Conservation (phyloP, 1,140 invertebrate genomes). For the Psix sp. region DNA sequence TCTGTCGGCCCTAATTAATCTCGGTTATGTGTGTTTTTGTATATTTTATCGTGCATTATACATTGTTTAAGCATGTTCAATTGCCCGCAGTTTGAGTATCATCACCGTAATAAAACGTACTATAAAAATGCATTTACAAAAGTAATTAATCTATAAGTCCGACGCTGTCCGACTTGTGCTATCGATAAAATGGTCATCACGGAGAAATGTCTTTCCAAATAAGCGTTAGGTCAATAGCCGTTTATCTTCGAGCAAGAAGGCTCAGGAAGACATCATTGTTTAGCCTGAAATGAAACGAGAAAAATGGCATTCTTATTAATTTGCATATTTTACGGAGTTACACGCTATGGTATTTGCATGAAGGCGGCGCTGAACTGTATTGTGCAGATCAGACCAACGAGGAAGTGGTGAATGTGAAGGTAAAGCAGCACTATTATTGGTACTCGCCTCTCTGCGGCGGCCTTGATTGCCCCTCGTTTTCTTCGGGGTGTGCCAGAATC, state of each 20-base stretch:
- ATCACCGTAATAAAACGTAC: slow-evolving; percentile 37
- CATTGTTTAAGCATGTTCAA: slow-evolving; percentile 43
- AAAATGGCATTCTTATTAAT: background rate
- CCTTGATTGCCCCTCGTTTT: slow-evolving; percentile 69
- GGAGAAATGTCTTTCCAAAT: slow-evolving; percentile 23
- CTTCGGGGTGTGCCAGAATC: slow-evolving; percentile 75
- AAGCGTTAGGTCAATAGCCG: slow-evolving; percentile 35
- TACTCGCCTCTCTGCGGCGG: slow-evolving; percentile 62
- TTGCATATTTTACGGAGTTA: too few relatives aligned
- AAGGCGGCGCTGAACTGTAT: too few relatives aligned
- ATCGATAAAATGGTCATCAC: slow-evolving; percentile 13
- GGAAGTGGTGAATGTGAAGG: slow-evolving; percentile 47
- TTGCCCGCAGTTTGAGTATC: slow-evolving; percentile 34
- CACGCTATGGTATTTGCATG: too few relatives aligned
- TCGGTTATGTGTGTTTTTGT: slow-evolving; percentile 33
- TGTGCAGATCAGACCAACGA: slow-evolving; percentile 10
- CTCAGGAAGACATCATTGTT: slow-evolving; percentile 40
- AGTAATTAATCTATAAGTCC: slow-evolving; percentile 46
- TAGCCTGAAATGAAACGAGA: slow-evolving; percentile 25
- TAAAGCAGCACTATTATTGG: slow-evolving; percentile 53
- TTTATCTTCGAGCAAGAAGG: slow-evolving; percentile 39
- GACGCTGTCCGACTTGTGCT: slow-evolving; percentile 31
- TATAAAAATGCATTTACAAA: slow-evolving; percentile 50
- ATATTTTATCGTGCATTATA: slow-evolving; percentile 24
- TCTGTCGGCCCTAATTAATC: slow-evolving; percentile 30